These are phyloP conservation scores for Takifugu ocellatus DNA, from an alignment of 2,797 vertebrate genomes.

Conservation along the genomic window DNA sequence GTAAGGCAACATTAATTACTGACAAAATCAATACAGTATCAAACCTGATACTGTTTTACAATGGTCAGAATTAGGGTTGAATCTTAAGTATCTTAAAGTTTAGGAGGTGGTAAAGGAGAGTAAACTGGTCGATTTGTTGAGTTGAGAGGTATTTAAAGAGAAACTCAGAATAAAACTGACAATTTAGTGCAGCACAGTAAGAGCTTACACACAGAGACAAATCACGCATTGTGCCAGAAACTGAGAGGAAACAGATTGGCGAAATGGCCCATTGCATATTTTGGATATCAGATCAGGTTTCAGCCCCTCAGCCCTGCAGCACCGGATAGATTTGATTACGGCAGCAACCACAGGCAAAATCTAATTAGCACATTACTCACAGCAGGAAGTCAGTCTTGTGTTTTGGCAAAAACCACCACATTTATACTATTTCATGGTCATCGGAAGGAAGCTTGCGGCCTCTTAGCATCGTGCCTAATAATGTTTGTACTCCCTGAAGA, in stretches of 20 bases:
- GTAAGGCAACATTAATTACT: no score
- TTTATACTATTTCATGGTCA: slow-evolving; percentile 33
- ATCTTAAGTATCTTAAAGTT: no score
- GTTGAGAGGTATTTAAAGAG: no score
- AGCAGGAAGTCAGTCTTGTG: slow-evolving; percentile 56
- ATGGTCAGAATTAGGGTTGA: no score
- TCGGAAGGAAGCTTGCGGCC: slow-evolving; percentile 17
- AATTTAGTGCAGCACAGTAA: neutral
- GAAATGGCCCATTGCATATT: slow-evolving; percentile 51
- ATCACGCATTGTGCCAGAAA: slow-evolving; percentile 35
- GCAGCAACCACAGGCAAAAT: slow-evolving; percentile 62
- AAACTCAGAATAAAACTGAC: neutral
- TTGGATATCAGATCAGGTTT: slow-evolving; percentile 57
- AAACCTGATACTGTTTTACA: no score
- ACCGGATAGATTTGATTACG: slow-evolving; percentile 69
- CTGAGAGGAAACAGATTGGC: slow-evolving; percentile 59
- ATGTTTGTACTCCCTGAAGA: slow-evolving; percentile 10
- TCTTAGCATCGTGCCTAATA: slow-evolving; percentile 6
- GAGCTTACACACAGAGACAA: slow-evolving; percentile 16
- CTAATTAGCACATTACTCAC: slow-evolving; percentile 68
- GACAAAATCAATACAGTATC: no score
- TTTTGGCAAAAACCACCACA: slow-evolving; percentile 38
- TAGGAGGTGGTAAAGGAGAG: no score
- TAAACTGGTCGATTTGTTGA: no score
- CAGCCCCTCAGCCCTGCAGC: slow-evolving; percentile 41